A percentile compares a stretch with the other conserved stretches of the same genome.
Evolutionary conservation across 2,888 invertebrate genomes (phyloP).

Genomic region (Tupiocoris notatus): DNA sequence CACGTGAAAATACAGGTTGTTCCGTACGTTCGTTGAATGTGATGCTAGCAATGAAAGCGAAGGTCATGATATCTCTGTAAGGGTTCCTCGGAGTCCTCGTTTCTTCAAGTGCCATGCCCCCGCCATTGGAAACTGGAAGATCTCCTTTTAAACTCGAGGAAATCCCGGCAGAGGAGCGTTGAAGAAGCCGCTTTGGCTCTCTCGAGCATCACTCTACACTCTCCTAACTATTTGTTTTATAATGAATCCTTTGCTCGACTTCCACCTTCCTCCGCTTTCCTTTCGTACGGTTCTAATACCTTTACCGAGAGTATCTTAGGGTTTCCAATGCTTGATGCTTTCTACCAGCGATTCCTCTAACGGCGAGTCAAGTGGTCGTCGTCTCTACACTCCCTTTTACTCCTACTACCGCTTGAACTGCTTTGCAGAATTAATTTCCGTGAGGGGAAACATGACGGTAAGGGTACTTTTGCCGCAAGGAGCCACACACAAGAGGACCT

Average conservation of each 20-base stretch:
- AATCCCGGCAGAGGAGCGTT: background rate
- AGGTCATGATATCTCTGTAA: slow-evolving; percentile 27
- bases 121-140: background rate
- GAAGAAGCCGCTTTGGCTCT: slow-evolving; percentile 18
- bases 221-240: slow-evolving; percentile 37
- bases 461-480: background rate
- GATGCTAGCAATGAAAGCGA: slow-evolving; percentile 18
- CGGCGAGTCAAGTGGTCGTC: background rate
- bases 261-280: background rate
- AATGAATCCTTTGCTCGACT: slow-evolving; percentile 15
- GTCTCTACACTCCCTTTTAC: no score
- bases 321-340: background rate
- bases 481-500: background rate
- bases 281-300: slow-evolving; percentile 31
- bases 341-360: background rate
- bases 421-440: background rate
- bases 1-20: background rate
- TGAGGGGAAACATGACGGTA: background rate
- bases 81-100: slow-evolving; percentile 21
- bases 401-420: background rate
- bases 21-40: background rate
- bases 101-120: slow-evolving; percentile 28
- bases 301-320: background rate
- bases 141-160: background rate
- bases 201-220: slow-evolving; percentile 12